Evolutionary conservation across 2,888 invertebrate genomes (phyloP).

Genomic region (Pomacea canaliculata): DNA sequence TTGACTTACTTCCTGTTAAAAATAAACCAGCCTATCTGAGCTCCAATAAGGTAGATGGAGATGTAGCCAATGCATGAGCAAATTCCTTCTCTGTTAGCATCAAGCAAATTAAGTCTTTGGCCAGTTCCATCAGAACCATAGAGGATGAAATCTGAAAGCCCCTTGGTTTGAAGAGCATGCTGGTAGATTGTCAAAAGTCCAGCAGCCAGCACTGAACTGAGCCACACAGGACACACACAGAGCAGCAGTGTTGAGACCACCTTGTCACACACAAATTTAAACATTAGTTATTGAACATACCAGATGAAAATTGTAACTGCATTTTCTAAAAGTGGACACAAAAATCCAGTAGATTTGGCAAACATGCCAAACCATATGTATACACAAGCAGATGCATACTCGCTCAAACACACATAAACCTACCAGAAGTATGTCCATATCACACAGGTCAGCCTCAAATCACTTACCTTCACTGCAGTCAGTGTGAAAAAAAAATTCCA

Average conservation of each 20-base stretch:
- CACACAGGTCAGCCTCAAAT: too few species aligned
- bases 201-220: slow-evolving; percentile 75
- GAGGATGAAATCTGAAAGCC: slow-evolving; percentile 81
- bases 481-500: slow-evolving; percentile 99
- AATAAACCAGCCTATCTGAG: slow-evolving; percentile 58
- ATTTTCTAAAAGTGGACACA: too few species aligned
- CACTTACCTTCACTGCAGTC: slow-evolving; percentile 79
- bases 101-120: slow-evolving; percentile 74
- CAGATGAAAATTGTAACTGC: too few species aligned
- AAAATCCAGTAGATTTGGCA: too few species aligned
- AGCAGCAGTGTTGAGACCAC: slow-evolving; percentile 78
- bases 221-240: slow-evolving; percentile 72
- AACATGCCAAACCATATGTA: background rate
- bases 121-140: slow-evolving; percentile 60
- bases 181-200: slow-evolving; percentile 78
- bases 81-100: slow-evolving; percentile 93
- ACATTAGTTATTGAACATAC: background rate
- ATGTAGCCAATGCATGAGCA: slow-evolving; percentile 88
- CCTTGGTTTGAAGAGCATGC: slow-evolving; percentile 73
- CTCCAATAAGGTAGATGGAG: slow-evolving; percentile 83
- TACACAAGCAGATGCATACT: background rate
- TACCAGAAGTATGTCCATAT: background rate
- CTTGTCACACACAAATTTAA: slow-evolving; percentile 44
- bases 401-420: background rate
- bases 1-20: slow-evolving; percentile 53